Base-by-base conservation (phyloP, 2,113 vertebrate genomes). In the Penelope pileata region DNA sequence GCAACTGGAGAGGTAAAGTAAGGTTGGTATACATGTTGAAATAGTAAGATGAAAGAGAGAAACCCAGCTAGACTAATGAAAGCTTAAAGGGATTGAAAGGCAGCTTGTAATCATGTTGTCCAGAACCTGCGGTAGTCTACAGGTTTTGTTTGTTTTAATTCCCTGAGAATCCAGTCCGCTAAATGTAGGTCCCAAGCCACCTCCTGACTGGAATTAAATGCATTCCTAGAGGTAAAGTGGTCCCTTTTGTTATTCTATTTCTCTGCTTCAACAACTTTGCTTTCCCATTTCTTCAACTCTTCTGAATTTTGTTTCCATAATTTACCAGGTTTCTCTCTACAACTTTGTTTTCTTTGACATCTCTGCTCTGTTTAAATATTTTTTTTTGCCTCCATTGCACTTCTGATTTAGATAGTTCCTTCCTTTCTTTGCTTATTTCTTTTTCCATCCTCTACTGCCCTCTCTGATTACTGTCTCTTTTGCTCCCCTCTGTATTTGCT, bases 381-480 rank as follows among this genome's bases (percentile, higher is more conserved):
- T 86, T 42, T 83, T 86, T 83, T 85, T 91, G 27, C 62, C 67
- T 85, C 38, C 36, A 42, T 22, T 92, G 78, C 67, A 59, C 53
- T 93, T 85, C 66, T 77, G 32, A 42, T 66, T 72, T 76, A 73
- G 70, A 64, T 74, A 70, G 86, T 88, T 32, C 45, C 22, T 91
- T 15, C 19, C 26, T 87, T 91, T 38, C 43, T 72, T 51, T 91
- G 56, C 32, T 90, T 89, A 91, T 87, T 93, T 94, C 62, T 85
- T 90, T 93, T 91, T 94, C 62, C 87, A 85, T 89, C 51, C 84
- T 89, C 78, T 91, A 6, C n/a, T 94, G 32, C 89, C 70, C 91
- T 89, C 58, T 95, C 78, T 92, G 78, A 93, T 94, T 60, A 53
- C 66, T 93, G 24, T 86, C 36, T 85, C 36, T 78, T 82, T 88